Evolutionary conservation across 1,140 invertebrate species (phyloP).

Genomic region (Radopholus similis): DNA sequence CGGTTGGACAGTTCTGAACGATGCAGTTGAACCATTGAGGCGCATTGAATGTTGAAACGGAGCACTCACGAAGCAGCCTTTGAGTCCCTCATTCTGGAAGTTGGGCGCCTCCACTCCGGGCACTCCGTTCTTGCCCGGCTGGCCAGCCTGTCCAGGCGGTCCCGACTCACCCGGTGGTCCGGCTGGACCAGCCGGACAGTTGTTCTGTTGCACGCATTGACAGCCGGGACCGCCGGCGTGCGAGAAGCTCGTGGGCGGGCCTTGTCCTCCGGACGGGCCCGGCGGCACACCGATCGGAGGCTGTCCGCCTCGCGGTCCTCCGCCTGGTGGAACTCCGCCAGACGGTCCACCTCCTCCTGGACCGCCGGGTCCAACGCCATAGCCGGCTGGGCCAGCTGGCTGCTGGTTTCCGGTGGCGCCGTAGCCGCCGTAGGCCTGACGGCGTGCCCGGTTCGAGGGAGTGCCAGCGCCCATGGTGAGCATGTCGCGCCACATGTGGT

Average conservation of each 20-base stretch:
- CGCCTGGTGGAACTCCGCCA: neutral
- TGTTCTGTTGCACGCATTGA: constrained; percentile 21
- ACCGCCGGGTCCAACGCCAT: constrained; percentile 1
- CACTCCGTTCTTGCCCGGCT: neutral
- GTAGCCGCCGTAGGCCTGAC: constrained; percentile 44
- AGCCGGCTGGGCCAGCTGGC: neutral
- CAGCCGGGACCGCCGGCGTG: neutral
- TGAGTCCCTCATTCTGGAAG: constrained; percentile 15
- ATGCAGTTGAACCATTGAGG: neutral
- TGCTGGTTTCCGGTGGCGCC: constrained; percentile 20
- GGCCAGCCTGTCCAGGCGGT: neutral
- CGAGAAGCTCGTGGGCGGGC: neutral
- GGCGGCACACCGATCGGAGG: neutral
- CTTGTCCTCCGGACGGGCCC: constrained; percentile 1
- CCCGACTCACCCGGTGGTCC: constrained; percentile 3
- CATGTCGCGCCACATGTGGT: constrained; percentile 40
- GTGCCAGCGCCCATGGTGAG: constrained; percentile 33
- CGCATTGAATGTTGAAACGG: neutral
- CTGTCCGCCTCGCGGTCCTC: neutral
- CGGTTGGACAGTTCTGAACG: constrained; percentile 34
- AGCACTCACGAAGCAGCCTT: constrained; percentile 12
- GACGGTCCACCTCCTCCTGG: neutral
- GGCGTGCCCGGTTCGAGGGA: constrained; percentile 30
- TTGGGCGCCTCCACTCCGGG: constrained; percentile 3
- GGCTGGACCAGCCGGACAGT: constrained; percentile 9